Base-by-base conservation (phyloP, 2,113 vertebrate species). In the Cyphomyrus plagiostoma region DNA sequence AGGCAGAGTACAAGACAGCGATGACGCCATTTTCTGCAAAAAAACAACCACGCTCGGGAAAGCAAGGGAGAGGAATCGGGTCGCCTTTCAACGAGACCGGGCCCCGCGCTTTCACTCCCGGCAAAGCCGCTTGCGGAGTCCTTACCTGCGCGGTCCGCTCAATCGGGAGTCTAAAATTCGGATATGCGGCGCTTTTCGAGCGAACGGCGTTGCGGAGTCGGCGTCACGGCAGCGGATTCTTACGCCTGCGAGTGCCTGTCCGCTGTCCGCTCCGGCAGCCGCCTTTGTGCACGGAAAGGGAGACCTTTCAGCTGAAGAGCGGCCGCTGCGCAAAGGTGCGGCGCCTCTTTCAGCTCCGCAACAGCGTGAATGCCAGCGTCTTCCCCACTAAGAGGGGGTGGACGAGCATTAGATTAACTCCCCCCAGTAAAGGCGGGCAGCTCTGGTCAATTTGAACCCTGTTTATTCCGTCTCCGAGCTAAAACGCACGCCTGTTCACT, bases 11-110 rank as follows among this genome's bases (percentile, higher is more conserved):
- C 87, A 94, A 96, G 95, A 96, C 95, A 94, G 94, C 94, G 94
- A 95, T 95, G 96, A 96, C 96, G 96, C 96, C 96, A 96, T 96
- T 96, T 96, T 96, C 95, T 96, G 94, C 94, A 85, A 86, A 94
- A 95, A 95, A 94, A 95, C 94, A 94, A 94, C 93, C 95, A 94
- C 89, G 95, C 93, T 95, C 94, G 93, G 92, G 90, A 93, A 95
- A 93, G 93, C 93, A 90, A 58, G 89, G 94, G 15, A 94, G 92
- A 93, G 92, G 92, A 92, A 91, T 93, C 93, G 90, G 91, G 86
- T 90, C 89, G 90, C 91, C 30, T 88, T 90, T 86, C 70, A 83
- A 62, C 84, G 66, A 93, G 91, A 91, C 90, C 91, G 90, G 91
- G 89, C 83, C 91, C 92, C 88, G 88, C 42, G 62, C 45, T 77